Conservation (phyloP, 2,797 vertebrate genomes). For the Falco columbarius region DNA sequence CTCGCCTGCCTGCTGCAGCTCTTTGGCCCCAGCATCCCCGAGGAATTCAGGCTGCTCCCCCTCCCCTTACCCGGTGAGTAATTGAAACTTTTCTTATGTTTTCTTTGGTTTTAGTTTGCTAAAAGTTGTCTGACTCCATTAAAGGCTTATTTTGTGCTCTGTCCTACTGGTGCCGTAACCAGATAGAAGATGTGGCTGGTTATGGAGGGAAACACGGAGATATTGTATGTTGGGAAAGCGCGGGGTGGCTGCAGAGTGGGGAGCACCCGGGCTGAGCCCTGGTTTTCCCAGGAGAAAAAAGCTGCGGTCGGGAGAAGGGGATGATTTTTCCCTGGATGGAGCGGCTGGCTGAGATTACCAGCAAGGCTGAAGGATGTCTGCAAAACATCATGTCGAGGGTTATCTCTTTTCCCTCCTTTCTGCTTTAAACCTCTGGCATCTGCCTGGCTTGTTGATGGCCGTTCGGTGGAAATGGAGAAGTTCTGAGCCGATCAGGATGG, state of each 20-base stretch:
- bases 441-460: not conserved
- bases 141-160: not conserved
- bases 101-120: not conserved
- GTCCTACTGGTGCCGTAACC: not conserved
- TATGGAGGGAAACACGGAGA: not conserved
- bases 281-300: not conserved
- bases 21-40: fast-evolving
- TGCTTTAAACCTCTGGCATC: not conserved
- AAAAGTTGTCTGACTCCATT: not conserved
- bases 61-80: not conserved
- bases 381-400: fast-evolving
- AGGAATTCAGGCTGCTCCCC: not conserved
- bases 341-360: not conserved
- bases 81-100: not conserved
- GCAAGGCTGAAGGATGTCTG: not conserved
- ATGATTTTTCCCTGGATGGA: not conserved
- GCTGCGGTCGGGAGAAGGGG: not conserved
- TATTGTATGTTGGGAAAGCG: fast-evolving
- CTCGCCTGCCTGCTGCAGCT: fast-evolving
- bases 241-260: not conserved
- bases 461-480: not conserved
- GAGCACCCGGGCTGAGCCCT: not conserved
- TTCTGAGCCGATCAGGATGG: not conserved
- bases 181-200: not conserved
- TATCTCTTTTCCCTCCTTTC: not conserved